phyloP scores from a whole-genome alignment of 2,113 vertebrate genomes.

The Microcebus ravelobensis region DNA sequence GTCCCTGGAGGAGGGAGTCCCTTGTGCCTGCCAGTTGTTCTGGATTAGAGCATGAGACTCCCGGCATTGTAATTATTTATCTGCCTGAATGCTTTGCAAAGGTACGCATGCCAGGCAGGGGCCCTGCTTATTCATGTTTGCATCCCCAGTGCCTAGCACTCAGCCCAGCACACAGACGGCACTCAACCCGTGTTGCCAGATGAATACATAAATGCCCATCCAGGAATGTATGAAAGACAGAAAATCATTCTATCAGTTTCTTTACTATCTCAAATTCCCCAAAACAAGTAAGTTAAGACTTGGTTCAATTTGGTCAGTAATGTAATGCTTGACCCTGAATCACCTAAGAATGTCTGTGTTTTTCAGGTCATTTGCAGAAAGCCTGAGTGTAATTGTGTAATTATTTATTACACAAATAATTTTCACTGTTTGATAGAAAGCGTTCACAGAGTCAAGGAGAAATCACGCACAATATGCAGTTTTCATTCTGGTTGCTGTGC shows the following conservation, averaged over 20 bases:
- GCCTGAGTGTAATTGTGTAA: no score
- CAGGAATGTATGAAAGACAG: background rate
- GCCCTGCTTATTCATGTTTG: background rate
- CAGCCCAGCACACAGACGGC: background rate
- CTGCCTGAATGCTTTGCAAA: background rate
- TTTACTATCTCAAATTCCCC: background rate
- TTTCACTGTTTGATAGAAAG: conserved; percentile 9
- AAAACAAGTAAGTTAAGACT: conserved; percentile 16
- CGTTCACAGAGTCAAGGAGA: conserved; percentile 31
- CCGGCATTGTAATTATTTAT: background rate
- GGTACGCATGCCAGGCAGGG: background rate
- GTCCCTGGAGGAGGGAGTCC: background rate
- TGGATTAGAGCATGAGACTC: background rate
- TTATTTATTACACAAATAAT: conserved; percentile 33
- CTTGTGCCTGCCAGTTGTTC: background rate
- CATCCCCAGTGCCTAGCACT: background rate
- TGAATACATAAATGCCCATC: conserved; percentile 1
- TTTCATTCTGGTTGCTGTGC: conserved; percentile 18
- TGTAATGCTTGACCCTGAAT: background rate
- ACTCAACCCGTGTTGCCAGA: background rate
- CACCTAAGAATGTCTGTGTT: background rate
- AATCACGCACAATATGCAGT: background rate
- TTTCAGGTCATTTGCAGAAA: conserved; percentile 48
- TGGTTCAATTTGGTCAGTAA: background rate
- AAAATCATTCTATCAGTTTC: background rate